Base-by-base conservation (phyloP, 2,888 invertebrate species). In the Eurytoma adleriae region DNA sequence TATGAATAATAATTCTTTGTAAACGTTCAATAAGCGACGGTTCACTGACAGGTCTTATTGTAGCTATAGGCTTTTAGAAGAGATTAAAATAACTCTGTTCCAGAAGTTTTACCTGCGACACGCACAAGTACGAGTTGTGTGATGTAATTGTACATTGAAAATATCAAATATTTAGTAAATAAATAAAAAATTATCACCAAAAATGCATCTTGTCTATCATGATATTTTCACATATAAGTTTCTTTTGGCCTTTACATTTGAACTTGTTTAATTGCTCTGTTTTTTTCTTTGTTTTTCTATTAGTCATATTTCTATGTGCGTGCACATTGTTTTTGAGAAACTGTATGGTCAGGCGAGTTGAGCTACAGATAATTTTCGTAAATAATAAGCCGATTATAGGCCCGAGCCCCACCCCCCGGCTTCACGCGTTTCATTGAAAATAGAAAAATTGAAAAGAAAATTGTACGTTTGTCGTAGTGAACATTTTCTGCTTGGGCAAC, bases 301-400 rank as follows among this genome's bases (percentile, higher is more conserved):
- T 24, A 59, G 24, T 75, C 61, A 20, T 30, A 16, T 66, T 64
- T 74, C 16, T 67, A 24, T 30, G 50, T 66, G 14, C 48, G 20
- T 54, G 52, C 14, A 14, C 48, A 30, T 56, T 74, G n/a, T 20
- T 66, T 12, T 74, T 61, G 48, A 18, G 70, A 30, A 40, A 16
- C 56, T 27, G n/a, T 64, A 79, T 83, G 81, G 81, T 71, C 78
- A 81, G 83, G 79, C 83, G 83, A 83, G 79, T 83, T 79, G 81
- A 81, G 67, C 78, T 76, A 76, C 66, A 18, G 57, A 18, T 50
- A 64, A 54, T 14, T 54, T 54, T 4, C n/a, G n/a, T 20, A 18
- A 70, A 13, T 50, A 18, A 76, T 62, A 62, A 77, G 76, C 76
- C 66, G 61, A 61, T 78, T 64, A 14, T 48, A 54, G 56, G 66